These are phyloP conservation scores for Paragorgia papillata DNA, from an alignment of 92 coral and sea anemone genomes.

Conservation along the genomic window DNA sequence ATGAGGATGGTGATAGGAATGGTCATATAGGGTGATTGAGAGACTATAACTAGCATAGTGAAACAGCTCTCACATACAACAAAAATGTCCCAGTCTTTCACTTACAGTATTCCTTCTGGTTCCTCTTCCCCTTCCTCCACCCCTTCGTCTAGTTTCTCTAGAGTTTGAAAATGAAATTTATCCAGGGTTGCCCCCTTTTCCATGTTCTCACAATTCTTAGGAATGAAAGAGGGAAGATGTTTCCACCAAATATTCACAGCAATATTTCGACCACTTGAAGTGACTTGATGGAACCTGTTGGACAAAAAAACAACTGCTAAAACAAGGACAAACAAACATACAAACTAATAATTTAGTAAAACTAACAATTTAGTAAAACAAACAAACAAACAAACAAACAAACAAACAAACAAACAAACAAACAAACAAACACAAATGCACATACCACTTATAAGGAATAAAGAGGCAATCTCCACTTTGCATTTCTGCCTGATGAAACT, in stretches of 20 bases:
- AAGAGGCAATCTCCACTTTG: constrained; percentile 89
- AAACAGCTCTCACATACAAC: too few relatives aligned
- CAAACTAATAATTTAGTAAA: not conserved
- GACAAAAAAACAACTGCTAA: not conserved
- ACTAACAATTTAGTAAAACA: not conserved
- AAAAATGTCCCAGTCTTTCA: not conserved
- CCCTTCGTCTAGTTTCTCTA: constrained; percentile 11
- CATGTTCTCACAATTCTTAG: constrained; percentile 67
- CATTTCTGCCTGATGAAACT: constrained; percentile 86
- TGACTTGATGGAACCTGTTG: constrained; percentile 91
- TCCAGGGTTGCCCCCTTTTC: constrained; percentile 73
- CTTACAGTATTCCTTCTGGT: constrained; percentile 72
- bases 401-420: too few relatives aligned
- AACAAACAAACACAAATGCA: not conserved
- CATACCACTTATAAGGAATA: constrained; percentile 95
- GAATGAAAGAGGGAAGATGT: constrained; percentile 69
- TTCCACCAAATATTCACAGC: constrained; percentile 96
- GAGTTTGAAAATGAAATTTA: constrained; percentile 69
- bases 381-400: too few relatives aligned
- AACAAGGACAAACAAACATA: not conserved
- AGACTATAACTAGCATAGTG: too few relatives aligned
- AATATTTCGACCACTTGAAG: constrained; percentile 90
- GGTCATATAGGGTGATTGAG: too few relatives aligned
- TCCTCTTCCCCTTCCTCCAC: constrained; percentile 28
- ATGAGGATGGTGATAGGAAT: too few relatives aligned